Base-by-base conservation (phyloP, 2,888 invertebrate genomes). In the Epiperipatus broadwayi region DNA sequence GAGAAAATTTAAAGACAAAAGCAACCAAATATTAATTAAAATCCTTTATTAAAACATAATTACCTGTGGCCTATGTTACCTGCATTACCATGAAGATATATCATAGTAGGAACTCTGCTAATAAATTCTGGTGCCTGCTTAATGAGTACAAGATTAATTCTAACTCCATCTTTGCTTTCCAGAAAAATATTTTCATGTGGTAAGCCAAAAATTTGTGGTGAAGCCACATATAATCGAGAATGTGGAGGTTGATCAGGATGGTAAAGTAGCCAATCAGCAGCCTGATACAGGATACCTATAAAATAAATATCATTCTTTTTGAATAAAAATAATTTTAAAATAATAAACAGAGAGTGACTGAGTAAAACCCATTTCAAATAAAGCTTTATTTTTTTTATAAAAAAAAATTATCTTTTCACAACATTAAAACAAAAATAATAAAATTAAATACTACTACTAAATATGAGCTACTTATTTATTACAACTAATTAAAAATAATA, bases 51-150 rank as follows among this genome's bases (percentile, higher is more conserved):
- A n/a, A n/a, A n/a, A n/a, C 19, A 20, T 8, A 27, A 50, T 50
- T 45, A 74, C 74, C 78, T 73, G 56, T 91, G 89, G 0, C 91
- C 91, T 70, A 91, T 83, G 57, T 91, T 93, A 10, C 91, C 91
- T 37, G 91, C 91, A 70, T 91, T 93, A 4, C 91, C 91, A 65
- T 93, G 91, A 46, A 91, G 74, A 61, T 80, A 87, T 36, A 91
- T 63, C 53, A 91, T 65, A 7, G 89, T 89, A 0, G 84, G 81
- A 37, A 71, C 72, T 31, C 45, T 48, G 12, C 42, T 39, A 18
- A 44, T 35, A 20, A 38, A 29, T 16, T 41, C 33, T 36, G 43
- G 37, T 20, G 49, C 42, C 42, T 60, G 59, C 45, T 58, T 60
- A 16, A 63, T 54, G n/a, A 64, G 48, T 35, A 59, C 53, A 35